Conservation (phyloP, 2,113 vertebrate species). For the Laterallus jamaicensis region DNA sequence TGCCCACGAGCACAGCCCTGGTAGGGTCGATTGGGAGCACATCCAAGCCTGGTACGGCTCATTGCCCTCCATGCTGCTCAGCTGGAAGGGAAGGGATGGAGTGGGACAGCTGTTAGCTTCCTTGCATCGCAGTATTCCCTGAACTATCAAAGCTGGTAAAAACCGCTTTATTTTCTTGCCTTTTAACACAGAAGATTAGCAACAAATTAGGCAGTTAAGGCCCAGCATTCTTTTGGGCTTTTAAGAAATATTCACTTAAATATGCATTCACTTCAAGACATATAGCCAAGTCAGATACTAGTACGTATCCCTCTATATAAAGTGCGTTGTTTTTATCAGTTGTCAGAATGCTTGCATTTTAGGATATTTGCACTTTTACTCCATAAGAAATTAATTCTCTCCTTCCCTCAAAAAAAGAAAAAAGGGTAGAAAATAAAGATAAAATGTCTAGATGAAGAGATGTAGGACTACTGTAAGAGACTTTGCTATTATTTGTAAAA, state of each 20-base stretch:
- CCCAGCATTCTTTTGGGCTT: background rate
- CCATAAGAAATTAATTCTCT: background rate
- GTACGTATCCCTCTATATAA: rapidly evolving
- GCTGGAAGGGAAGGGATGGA: background rate
- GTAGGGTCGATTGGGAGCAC: background rate
- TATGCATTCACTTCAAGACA: background rate
- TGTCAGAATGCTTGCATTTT: background rate
- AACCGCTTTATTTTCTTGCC: background rate
- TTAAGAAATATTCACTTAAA: background rate
- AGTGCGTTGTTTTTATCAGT: background rate
- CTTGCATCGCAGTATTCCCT: background rate
- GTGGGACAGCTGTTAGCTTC: background rate
- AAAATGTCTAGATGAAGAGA: background rate
- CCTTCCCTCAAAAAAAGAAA: background rate
- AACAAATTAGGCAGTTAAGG: background rate
- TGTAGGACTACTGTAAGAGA: rapidly evolving
- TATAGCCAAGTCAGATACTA: background rate
- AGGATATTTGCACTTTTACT: background rate
- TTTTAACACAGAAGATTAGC: background rate
- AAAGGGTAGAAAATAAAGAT: background rate
- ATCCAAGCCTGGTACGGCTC: background rate
- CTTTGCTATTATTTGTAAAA: background rate
- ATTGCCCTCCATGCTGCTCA: background rate
- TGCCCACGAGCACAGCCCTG: background rate
- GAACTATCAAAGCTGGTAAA: background rate